Evolutionary conservation across 2,113 vertebrate genomes (phyloP), one percentile per base, ranked within the genome.

Genomic region (Isichthys henryi): DNA sequence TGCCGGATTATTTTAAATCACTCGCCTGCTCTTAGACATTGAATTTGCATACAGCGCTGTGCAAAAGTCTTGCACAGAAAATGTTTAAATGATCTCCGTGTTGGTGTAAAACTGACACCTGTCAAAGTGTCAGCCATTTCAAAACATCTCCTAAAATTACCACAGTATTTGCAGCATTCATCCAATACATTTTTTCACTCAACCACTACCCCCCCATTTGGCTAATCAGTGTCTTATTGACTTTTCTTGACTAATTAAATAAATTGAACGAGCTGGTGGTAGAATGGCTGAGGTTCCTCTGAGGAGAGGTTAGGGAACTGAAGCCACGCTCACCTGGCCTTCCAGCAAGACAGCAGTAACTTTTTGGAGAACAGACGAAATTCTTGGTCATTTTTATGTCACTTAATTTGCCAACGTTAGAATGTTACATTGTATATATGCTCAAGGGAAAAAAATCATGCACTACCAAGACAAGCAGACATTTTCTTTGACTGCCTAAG

Each of bases 1-100:
- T 98, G 46, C 97, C 98, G 0, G 94, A 95, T 62, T 94, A 92
- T 66, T 97, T 98, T 94, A 98, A 96, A 93, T 94, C 95, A 1
- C 86, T 93, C 1, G 82, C 89, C 88, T 95, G 93, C 82, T 92
- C 93, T 89, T 94, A 94, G 91, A 85, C 43, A 19, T 15, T 7
- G 35, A 43, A 2, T 80, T 3, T 8, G n/a, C 74, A 80, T 43
- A n/a, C 21, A 62, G 7, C n/a, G n/a, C 23, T 62, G 7, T 62
- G 56, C 21, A n/a, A n/a, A n/a, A 62, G 56, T 62, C 56, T 62
- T 62, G 9, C 21, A n/a, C 21, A n/a, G 21, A n/a, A 58, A 58
- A 62, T 23, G 21, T 58, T 58, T 23, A 58, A 58, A 58, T 58
- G 56, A 58, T 23, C 56, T 58, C 7, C 0, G 2, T 23, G 56